Percentiles rank a stretch among this genome's conserved stretches.
Evolutionary conservation across 2,113 vertebrate genomes (phyloP).

Genomic region (Elgaria multicarinata): DNA sequence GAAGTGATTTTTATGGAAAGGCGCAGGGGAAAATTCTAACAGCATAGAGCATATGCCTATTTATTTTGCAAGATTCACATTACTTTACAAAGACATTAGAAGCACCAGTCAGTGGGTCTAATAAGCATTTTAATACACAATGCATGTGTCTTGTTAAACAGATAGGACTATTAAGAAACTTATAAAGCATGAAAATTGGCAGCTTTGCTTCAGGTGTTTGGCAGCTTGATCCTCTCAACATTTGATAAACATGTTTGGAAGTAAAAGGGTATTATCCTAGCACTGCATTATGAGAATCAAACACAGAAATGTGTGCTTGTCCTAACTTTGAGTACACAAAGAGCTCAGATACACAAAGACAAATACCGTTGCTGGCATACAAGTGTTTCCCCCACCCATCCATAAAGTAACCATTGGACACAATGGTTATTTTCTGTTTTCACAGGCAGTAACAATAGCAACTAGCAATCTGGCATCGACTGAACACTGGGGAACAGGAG

Average conservation of each 20-base stretch:
- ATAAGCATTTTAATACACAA: neutral
- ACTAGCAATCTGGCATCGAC: neutral
- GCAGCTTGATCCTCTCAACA: neutral
- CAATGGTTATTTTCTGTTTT: neutral
- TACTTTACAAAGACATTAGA: neutral
- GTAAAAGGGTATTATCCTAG: neutral
- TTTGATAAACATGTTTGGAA: neutral
- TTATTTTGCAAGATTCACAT: neutral
- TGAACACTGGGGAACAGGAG: neutral
- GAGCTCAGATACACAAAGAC: neutral
- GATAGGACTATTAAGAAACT: neutral
- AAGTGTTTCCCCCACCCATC: neutral
- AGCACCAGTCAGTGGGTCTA: neutral
- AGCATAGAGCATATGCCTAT: neutral
- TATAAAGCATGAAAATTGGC: neutral
- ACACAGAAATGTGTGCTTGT: too few relatives aligned
- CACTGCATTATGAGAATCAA: neutral
- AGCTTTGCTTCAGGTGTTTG: neutral
- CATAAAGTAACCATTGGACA: too few relatives aligned
- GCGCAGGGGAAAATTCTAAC: neutral
- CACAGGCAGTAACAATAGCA: neutral
- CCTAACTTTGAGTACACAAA: neutral
- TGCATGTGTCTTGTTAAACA: neutral
- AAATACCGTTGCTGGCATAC: neutral
- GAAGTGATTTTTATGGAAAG: neutral